Conservation (phyloP, 2,113 vertebrate species). For the Meriones unguiculatus region DNA sequence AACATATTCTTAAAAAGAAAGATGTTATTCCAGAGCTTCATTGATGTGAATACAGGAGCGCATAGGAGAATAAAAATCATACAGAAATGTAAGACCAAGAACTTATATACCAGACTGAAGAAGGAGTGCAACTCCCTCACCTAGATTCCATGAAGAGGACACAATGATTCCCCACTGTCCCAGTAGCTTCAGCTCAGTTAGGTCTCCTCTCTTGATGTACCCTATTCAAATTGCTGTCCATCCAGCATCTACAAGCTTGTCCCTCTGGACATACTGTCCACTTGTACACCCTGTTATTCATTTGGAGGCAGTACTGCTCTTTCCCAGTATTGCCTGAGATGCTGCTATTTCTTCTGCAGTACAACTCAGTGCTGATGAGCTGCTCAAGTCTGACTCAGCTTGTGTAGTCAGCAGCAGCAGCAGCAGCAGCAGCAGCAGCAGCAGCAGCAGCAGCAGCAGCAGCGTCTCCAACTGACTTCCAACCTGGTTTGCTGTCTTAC, state of each 20-base stretch:
- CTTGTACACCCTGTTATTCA: neutral
- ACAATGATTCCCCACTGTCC: neutral
- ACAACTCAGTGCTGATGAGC: neutral
- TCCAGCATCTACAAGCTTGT: neutral
- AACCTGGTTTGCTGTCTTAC: neutral
- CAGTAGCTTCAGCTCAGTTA: neutral
- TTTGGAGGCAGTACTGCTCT: neutral
- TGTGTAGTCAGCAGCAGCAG: neutral
- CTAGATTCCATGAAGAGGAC: neutral
- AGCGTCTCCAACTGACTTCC: neutral
- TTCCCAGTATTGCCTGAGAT: neutral
- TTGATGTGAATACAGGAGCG: neutral
- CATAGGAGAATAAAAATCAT: neutral
- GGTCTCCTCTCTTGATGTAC: neutral
- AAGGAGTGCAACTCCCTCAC: neutral
- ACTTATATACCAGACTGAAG: neutral
- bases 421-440: neutral
- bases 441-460: neutral
- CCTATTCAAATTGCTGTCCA: neutral
- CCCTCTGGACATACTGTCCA: neutral
- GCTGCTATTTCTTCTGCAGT: neutral
- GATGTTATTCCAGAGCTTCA: neutral
- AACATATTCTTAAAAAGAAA: neutral
- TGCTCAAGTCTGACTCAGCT: neutral
- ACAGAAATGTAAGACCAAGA: fast-evolving